Evolutionary conservation across 2,888 invertebrate genomes (phyloP), one percentile per base, ranked within the genome.

Genomic region (Dorcus hopei): DNA sequence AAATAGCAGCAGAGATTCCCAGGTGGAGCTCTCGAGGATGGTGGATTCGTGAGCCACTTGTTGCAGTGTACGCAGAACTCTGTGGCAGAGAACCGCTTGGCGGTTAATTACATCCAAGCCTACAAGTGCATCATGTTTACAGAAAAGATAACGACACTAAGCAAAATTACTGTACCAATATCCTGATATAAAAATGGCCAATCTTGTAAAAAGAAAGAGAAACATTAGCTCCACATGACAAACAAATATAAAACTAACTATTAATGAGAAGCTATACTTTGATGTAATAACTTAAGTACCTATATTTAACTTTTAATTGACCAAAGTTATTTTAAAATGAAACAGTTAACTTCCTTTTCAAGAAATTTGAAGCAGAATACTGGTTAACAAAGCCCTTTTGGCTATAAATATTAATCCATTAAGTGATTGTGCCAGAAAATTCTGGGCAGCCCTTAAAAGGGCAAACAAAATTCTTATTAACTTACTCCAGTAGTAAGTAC

Each of bases 61-160:
- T 71, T 95, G 93, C 0, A 95, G 81, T 3, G 93, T 89, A 38
- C 95, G 84, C 42, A 96, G 80, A 9, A 96, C 95, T 62, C 95
- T 86, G 78, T 96, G 95, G 77, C 95, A 96, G 0, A 95, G 82
- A 3, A 97, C 91, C 0, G 96, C 96, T 80, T 97, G 97, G 61
- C 95, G 86, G 77, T 94, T 93, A 67, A 94, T 94, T 5, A 92
- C 87, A 77, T 97, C 97, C 43, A 90, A 85, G 68, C 91, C 94
- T 95, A 59, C 48, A 47, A 56, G 49, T n/a, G 52, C 19, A 19
- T 19, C n/a, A 19, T 1, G n/a, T 16, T 45, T n/a, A 9, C 14
- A 9, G 11, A 59, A 52, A 52, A 40, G 56, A 59, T 16, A 54
- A 49, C 40, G 54, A 41, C 38, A 7, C 38, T 19, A 7, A 6